Evolutionary conservation across 1,140 invertebrate genomes (phyloP).

Genomic region (Campoletis sonorensis): DNA sequence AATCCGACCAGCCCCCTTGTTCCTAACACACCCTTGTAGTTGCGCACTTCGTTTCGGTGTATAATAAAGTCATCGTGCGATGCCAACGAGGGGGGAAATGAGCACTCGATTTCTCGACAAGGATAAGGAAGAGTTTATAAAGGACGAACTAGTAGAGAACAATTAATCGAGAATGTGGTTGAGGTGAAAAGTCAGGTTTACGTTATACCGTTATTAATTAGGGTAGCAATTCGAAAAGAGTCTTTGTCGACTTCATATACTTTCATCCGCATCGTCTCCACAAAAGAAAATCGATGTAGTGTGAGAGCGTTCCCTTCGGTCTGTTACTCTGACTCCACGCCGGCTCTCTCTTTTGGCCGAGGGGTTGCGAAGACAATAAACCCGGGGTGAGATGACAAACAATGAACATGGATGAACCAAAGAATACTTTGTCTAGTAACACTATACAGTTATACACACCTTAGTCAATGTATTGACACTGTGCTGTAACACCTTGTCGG

Average conservation of each 20-base stretch:
- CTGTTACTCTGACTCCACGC: not conserved
- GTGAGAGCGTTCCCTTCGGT: conserved; percentile 31
- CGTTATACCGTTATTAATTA: conserved; percentile 51
- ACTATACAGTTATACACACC: not conserved
- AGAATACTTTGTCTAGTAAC: not conserved
- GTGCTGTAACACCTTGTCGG: not conserved
- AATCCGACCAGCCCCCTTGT: conserved; percentile 17
- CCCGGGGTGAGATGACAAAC: conserved; percentile 50
- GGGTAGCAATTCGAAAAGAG: conserved; percentile 29
- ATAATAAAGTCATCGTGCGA: conserved; percentile 67
- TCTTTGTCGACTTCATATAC: not conserved
- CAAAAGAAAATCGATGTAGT: conserved; percentile 34
- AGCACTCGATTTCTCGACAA: conserved; percentile 26
- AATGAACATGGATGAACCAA: conserved; percentile 50
- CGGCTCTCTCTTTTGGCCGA: conserved; percentile 14
- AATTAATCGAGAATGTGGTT: too few relatives aligned
- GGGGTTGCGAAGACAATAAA: conserved; percentile 62
- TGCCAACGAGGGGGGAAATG: conserved; percentile 40
- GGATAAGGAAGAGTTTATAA: not conserved
- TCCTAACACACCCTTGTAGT: conserved; percentile 59
- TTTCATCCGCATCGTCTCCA: not conserved
- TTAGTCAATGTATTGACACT: not conserved
- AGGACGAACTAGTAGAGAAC: too few relatives aligned
- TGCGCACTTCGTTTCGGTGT: conserved; percentile 67
- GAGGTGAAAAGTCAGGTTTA: too few relatives aligned